These are phyloP conservation scores for Platyrinchus mystaceus DNA, from an alignment of 2,797 vertebrate species.

Conservation along the genomic window DNA sequence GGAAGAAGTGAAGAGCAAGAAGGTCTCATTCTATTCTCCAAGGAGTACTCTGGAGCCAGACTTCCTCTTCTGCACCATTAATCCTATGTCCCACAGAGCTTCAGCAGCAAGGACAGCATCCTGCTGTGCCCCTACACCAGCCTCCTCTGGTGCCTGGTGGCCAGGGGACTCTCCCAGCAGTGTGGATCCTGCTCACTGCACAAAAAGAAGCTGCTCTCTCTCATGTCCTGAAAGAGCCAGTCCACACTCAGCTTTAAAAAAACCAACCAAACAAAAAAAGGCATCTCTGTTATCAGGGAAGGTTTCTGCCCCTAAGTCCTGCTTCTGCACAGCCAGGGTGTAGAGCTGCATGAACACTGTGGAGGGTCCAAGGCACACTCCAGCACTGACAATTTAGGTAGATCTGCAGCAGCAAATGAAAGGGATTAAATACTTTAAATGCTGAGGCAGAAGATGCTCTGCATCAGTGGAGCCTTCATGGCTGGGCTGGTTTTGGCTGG, in stretches of 20 bases:
- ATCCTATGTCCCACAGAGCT: not conserved
- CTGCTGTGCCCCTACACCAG: not conserved
- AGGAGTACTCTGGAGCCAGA: not conserved
- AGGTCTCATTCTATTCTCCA: not conserved
- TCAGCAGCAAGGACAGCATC: not conserved
- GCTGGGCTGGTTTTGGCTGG: not conserved
- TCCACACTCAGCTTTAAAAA: not conserved
- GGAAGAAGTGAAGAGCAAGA: not conserved
- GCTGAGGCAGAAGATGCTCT: not conserved
- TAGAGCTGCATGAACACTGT: not conserved
- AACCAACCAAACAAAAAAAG: too few species aligned
- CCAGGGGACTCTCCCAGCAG: not conserved
- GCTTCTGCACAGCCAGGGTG: not conserved
- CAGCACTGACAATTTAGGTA: not conserved
- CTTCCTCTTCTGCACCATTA: not conserved
- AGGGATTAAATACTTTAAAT: not conserved
- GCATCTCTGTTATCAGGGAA: not conserved
- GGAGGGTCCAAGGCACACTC: not conserved
- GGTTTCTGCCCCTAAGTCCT: not conserved
- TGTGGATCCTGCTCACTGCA: not conserved
- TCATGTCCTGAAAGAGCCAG: not conserved
- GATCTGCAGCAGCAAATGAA: not conserved
- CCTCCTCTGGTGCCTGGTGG: not conserved
- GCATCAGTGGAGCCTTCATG: fast-evolving
- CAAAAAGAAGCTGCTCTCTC: not conserved